Evolutionary conservation across 2,888 invertebrate genomes (phyloP), one percentile per base, ranked within the genome.

Genomic region (Meiosimyza platycephala): DNA sequence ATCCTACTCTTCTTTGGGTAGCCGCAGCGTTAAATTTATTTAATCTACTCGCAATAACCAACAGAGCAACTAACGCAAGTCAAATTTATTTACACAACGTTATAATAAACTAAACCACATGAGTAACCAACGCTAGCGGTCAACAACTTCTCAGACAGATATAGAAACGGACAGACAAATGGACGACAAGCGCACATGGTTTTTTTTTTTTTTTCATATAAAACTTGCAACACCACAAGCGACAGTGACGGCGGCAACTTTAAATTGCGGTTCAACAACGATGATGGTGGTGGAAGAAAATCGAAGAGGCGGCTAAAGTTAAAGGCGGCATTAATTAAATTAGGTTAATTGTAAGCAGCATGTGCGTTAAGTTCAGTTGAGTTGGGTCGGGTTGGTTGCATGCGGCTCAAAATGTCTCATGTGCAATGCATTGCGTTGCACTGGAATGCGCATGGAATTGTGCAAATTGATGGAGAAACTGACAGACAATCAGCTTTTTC

Each of bases 261-360:
- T 52, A 40, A 52, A 18, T 55, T 55, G 55, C 16, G 54, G 54
- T 54, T 33, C 33, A 33, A 9, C 62, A 22, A n/a, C 48, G 57
- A 18, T 47, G 57, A 40, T 18, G 12, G 18, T 15, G 40, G 47
- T 59, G n/a, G 59, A 57, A 40, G 40, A 9, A 40, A 40, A 40
- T 40, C 40, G 40, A 40, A 40, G 40, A 40, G 40, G 40, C 40
- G 40, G 40, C 40, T 9, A 40, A 40, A 40, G 40, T 40, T 40
- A 40, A 40, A 40, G 40, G 40, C 40, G 48, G 68, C 68, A 50
- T 57, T 68, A 68, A 68, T 68, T 68, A 68, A 68, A 68, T 68
- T 68, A 47, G 68, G 68, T 68, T 57, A 68, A 68, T 59, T 68
- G 59, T 50, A 50, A 68, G 59, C 57, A 28, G 22, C 40, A 59